Conservation (phyloP, 2,797 vertebrate genomes). For the Lepidocolaptes lacrymiger region DNA sequence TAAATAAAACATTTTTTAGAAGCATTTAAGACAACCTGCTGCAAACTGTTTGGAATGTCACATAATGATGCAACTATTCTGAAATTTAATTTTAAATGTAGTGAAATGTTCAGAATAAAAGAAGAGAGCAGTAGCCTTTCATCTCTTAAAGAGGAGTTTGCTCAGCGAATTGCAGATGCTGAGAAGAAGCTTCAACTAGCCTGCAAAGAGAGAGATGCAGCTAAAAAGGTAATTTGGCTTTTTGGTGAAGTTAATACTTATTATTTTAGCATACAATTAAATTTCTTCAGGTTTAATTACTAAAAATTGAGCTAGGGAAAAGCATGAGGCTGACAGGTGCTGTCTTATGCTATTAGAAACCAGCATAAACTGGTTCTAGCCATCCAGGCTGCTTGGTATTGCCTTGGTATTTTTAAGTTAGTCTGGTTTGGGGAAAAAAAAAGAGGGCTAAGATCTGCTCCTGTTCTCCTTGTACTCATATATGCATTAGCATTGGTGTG, state of each 20-base stretch:
- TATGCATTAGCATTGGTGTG: background rate
- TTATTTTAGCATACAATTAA: background rate
- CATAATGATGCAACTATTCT: background rate
- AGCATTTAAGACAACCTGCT: background rate
- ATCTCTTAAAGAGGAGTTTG: constrained; percentile 95
- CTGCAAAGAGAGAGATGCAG: constrained; percentile 95
- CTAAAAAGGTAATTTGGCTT: constrained; percentile 88
- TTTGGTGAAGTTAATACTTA: background rate
- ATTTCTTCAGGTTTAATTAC: background rate
- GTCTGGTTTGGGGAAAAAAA: background rate
- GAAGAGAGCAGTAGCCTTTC: constrained; percentile 92
- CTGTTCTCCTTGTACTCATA: background rate
- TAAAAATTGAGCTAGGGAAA: background rate
- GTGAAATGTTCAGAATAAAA: constrained; percentile 92
- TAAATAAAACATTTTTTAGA: background rate
- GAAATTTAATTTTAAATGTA: constrained; percentile 70
- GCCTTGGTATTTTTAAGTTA: background rate
- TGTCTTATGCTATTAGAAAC: background rate
- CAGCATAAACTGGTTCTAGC: background rate
- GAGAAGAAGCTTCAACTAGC: constrained; percentile 95
- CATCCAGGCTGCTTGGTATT: background rate
- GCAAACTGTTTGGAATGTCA: background rate
- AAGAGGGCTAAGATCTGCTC: background rate
- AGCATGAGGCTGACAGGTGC: background rate
- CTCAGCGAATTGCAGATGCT: constrained; percentile 93